phyloP scores from a whole-genome alignment of 2,797 vertebrate species.

The Rhodeus uyekii region DNA sequence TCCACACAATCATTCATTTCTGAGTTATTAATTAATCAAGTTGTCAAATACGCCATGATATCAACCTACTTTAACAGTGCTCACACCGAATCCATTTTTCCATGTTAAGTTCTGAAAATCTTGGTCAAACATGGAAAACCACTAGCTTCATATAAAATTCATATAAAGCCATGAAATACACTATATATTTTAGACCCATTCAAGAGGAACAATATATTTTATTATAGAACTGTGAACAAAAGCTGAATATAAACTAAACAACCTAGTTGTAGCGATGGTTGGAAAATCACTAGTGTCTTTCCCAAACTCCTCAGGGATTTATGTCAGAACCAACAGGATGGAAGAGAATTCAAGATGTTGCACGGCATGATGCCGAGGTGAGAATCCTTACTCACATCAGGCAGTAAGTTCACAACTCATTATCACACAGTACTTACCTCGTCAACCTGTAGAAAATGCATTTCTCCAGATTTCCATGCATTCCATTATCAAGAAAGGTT shows the following conservation, averaged over 20 bases:
- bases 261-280: background rate
- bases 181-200: constrained; percentile 13
- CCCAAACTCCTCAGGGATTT: constrained; percentile 50
- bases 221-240: background rate
- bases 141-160: background rate
- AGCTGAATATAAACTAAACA: background rate
- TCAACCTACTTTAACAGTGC: background rate
- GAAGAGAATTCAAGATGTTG: constrained; percentile 45
- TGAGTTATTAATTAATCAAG: constrained; percentile 19
- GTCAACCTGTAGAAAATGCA: constrained; percentile 3
- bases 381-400: constrained; percentile 11
- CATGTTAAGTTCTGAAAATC: constrained; percentile 11
- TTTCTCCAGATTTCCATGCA: constrained; percentile 36
- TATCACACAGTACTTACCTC: constrained; percentile 27
- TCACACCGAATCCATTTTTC: background rate
- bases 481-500: background rate
- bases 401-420: constrained; percentile 39
- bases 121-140: background rate
- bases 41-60: constrained; percentile 25
- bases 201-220: constrained; percentile 10
- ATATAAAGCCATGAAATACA: background rate
- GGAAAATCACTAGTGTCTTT: constrained; percentile 27
- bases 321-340: constrained; percentile 44
- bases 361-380: constrained; percentile 14
- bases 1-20: constrained; percentile 27